Evolutionary conservation across 2,888 invertebrate species (phyloP).

Genomic region (Drosophila lacicola): DNA sequence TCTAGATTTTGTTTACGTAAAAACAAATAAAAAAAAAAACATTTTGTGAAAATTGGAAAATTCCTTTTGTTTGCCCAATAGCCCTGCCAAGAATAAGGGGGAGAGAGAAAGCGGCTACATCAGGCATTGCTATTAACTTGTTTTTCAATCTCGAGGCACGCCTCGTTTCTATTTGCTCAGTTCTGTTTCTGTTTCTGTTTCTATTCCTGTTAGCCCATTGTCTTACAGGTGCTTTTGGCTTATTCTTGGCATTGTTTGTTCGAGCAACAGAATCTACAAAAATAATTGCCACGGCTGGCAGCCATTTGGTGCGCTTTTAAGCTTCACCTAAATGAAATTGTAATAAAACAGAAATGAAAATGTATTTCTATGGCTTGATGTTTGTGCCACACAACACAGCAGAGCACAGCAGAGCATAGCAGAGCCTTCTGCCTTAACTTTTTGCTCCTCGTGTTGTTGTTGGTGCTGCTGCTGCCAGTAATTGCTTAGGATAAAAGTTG

Average conservation of each 20-base stretch:
- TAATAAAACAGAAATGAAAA: slow-evolving; percentile 76
- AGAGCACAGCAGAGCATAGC: not conserved
- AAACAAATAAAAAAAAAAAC: slow-evolving; percentile 31
- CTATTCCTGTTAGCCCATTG: slow-evolving; percentile 60
- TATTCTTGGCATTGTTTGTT: slow-evolving; percentile 67
- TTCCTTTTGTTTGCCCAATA: slow-evolving; percentile 63
- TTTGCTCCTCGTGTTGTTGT: slow-evolving; percentile 14
- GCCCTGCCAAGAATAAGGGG: slow-evolving; percentile 1
- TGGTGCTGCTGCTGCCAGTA: slow-evolving; percentile 42
- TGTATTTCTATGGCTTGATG: slow-evolving; percentile 79
- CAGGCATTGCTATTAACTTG: slow-evolving; percentile 73
- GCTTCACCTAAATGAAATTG: slow-evolving; percentile 80
- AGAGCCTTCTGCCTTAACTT: slow-evolving; percentile 5
- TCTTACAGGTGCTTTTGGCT: slow-evolving; percentile 76
- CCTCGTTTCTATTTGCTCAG: slow-evolving; percentile 63
- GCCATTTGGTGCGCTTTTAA: slow-evolving; percentile 79
- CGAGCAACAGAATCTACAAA: slow-evolving; percentile 70
- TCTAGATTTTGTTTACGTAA: slow-evolving; percentile 66
- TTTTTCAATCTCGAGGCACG: slow-evolving; percentile 73
- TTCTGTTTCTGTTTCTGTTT: slow-evolving; percentile 43
- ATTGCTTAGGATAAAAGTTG: slow-evolving; percentile 79
- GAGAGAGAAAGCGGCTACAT: not conserved
- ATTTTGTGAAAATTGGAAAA: slow-evolving; percentile 70
- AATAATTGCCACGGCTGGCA: slow-evolving; percentile 78
- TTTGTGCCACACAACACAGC: slow-evolving; percentile 47